Evolutionary conservation across 1,140 invertebrate genomes (phyloP), one percentile per base, ranked within the genome.

Genomic region (Telenomus remus): DNA sequence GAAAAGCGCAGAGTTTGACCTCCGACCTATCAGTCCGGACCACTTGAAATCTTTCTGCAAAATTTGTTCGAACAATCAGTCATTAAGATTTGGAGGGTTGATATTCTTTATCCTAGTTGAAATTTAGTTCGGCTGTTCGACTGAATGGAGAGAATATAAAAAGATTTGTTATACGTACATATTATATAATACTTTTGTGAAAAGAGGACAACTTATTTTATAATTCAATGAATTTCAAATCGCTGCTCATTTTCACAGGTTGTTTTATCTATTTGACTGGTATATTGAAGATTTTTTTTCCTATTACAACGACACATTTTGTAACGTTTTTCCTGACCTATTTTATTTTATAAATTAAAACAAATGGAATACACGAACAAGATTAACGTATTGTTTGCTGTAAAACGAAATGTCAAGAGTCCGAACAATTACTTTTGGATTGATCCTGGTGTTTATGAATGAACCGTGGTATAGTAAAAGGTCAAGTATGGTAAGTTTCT

Each of bases 1-100:
- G 59, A 69, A 48, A 39, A 66, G 47, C 37, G 27, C 46, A 57
- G 54, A 48, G 53, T 68, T 68, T 69, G 46, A 69, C 65, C 65
- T 51, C 49, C 57, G 65, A 60, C 65, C 65, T 69, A 69, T 60
- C 5, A 48, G 34, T 13, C 2, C 42, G 34, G 53, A 11, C 49
- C 49, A 59, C 33, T 35, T n/a, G 0, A 51, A 46, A 47, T 46
- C 27, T 16, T 57, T 60, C 9, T 39, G 42, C 47, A 54, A 51
- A 61, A 47, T 64, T 47, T 27, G 42, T 65, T 56, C 63, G 56
- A 14, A 65, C 50, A 65, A 56, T 63, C 34, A 46, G 13, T 16
- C 19, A 47, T 53, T 46, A 39, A 53, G 42, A 46, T 53, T 16
- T 37, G 4, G 10, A 43, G 33, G 7, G 35, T 27, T 27, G 19